Evolutionary conservation across 2,797 vertebrate species (phyloP).

Genomic region (Spinus pinus): DNA sequence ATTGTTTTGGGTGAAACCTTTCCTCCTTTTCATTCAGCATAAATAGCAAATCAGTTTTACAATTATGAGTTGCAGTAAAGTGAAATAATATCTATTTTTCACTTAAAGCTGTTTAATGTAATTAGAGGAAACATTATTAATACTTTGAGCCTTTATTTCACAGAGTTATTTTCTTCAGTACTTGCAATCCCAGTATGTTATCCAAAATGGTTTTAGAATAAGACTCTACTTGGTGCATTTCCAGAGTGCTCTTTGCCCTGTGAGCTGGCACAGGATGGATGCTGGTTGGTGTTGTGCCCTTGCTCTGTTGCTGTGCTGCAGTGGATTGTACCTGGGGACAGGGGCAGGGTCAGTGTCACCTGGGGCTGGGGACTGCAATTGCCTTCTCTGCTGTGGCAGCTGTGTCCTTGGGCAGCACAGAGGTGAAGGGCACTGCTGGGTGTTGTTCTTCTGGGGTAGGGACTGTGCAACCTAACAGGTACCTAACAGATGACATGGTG

Average conservation of each 20-base stretch:
- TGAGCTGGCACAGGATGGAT: not conserved
- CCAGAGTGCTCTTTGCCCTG: not conserved
- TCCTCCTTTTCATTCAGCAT: not conserved
- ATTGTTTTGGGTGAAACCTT: not conserved
- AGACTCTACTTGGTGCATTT: not conserved
- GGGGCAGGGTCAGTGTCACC: not conserved
- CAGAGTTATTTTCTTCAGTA: not conserved
- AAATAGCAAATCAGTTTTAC: not conserved
- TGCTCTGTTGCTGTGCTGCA: not conserved
- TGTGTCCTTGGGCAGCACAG: not conserved
- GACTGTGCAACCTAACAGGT: rapidly evolving
- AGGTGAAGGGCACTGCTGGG: not conserved
- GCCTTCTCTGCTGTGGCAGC: rapidly evolving
- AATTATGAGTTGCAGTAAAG: not conserved
- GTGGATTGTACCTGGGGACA: not conserved
- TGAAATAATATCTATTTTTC: not conserved
- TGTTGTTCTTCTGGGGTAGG: not conserved
- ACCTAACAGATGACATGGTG: rapidly evolving
- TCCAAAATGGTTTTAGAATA: not conserved
- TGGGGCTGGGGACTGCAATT: rapidly evolving
- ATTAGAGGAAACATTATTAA: not conserved
- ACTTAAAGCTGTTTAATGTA: not conserved
- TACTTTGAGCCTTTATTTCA: not conserved
- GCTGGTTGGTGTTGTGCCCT: not conserved
- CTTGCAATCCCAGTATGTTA: not conserved